Evolutionary conservation across 2,888 invertebrate species (phyloP).

Genomic region (Drosophila neonasuta): DNA sequence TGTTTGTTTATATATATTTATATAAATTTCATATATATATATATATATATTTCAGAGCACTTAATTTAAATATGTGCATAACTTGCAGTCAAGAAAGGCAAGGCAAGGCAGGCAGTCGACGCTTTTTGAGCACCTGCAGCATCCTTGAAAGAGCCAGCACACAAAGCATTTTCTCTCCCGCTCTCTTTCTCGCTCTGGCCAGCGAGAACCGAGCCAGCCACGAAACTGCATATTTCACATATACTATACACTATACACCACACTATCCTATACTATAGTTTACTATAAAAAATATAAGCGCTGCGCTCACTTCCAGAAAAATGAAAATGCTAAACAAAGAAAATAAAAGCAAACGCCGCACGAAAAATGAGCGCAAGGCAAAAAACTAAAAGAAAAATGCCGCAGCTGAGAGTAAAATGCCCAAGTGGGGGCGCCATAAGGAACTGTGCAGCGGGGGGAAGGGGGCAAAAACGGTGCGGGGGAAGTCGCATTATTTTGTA

Average conservation of each 20-base stretch:
- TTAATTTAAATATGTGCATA: constrained; percentile 70
- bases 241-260: constrained; percentile 31
- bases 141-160: constrained; percentile 54
- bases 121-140: constrained; percentile 67
- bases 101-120: constrained; percentile 16
- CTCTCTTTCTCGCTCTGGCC: constrained; percentile 8
- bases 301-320: constrained; percentile 56
- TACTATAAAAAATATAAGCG: constrained; percentile 46
- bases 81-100: constrained; percentile 50
- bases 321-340: constrained; percentile 77
- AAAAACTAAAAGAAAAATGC: constrained; percentile 70
- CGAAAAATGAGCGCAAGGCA: constrained; percentile 60
- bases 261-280: constrained; percentile 30
- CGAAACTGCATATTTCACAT: constrained; percentile 50
- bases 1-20: constrained; percentile 6
- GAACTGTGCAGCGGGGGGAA: neutral
- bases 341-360: constrained; percentile 67
- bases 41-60: constrained; percentile 31
- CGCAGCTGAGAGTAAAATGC: constrained; percentile 28
- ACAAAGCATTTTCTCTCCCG: constrained; percentile 46
- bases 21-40: constrained; percentile 1
- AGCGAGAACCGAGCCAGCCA: constrained; percentile 5
- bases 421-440: neutral
- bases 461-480: constrained; percentile 4
- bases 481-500: constrained; percentile 69